phyloP scores from a whole-genome alignment of 2,113 vertebrate species.

The Phrynosoma platyrhinos region DNA sequence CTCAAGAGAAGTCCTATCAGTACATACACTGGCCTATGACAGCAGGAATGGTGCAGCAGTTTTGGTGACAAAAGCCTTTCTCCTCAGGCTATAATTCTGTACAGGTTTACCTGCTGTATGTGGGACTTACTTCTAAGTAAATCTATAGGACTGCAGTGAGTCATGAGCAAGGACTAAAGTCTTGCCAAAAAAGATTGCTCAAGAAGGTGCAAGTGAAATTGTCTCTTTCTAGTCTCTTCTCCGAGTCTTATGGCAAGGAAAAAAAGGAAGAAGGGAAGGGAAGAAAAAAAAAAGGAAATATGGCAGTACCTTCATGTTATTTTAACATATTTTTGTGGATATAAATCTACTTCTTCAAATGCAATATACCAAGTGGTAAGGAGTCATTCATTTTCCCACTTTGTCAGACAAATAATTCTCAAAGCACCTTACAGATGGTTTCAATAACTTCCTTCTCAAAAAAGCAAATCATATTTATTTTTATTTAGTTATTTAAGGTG shows the following conservation, averaged over 20 bases:
- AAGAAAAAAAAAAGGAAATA: too few species aligned
- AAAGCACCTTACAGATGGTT: not conserved
- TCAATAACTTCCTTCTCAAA: too few species aligned
- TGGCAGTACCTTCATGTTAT: too few species aligned
- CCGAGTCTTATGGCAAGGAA: not conserved
- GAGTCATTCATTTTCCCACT: not conserved
- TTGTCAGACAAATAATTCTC: not conserved
- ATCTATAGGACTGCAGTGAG: not conserved
- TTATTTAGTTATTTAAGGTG: too few species aligned
- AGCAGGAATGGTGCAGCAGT: not conserved
- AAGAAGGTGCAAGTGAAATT: not conserved
- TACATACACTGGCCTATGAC: not conserved
- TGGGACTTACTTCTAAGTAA: not conserved
- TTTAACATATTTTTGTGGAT: too few species aligned
- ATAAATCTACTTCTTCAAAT: too few species aligned
- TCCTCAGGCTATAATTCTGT: not conserved
- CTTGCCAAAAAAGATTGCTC: too few species aligned
- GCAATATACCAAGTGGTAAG: not conserved
- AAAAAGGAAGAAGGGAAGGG: too few species aligned
- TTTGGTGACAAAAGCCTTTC: not conserved
- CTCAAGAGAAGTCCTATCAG: not conserved
- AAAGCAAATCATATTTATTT: too few species aligned
- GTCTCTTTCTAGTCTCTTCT: not conserved
- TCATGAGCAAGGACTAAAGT: too few species aligned
- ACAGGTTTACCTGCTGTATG: not conserved